Evolutionary conservation across 1,140 invertebrate genomes (phyloP).

Genomic region (Polypedilum vanderplanki): DNA sequence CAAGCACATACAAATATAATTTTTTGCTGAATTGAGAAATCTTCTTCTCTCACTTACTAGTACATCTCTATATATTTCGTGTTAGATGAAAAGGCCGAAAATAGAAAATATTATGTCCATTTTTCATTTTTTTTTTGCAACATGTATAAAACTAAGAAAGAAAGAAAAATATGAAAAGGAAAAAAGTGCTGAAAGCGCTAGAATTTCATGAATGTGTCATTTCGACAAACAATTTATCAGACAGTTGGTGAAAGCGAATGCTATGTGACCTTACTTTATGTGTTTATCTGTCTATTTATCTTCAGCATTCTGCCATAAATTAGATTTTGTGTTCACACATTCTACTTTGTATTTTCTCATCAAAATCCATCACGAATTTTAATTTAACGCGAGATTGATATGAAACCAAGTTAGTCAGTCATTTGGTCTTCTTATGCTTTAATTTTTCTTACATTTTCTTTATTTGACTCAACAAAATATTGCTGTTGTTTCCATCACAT

Average conservation of each 20-base stretch:
- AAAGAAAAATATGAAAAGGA: background rate
- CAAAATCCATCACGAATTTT: background rate
- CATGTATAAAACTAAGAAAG: background rate
- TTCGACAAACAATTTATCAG: conserved; percentile 18
- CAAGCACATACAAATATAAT: too few relatives aligned
- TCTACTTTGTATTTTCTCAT: background rate
- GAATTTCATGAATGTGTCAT: conserved; percentile 9
- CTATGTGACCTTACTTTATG: background rate
- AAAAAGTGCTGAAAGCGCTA: background rate
- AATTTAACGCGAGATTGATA: conserved; percentile 11
- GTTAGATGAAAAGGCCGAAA: background rate
- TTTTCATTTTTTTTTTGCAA: background rate
- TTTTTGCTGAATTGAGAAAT: too few relatives aligned
- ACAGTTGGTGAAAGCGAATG: background rate
- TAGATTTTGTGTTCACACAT: too few relatives aligned
- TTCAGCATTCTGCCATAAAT: background rate
- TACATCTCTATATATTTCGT: too few relatives aligned
- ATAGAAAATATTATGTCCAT: conserved; percentile 19
- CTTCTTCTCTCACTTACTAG: too few relatives aligned
- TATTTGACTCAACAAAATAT: background rate
- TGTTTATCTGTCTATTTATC: background rate
- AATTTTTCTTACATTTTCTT: too few relatives aligned
- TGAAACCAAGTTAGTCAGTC: background rate
- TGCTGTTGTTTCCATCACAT: background rate
- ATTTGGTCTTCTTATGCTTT: too few relatives aligned